Conservation (phyloP, 2,888 invertebrate species). For the Nudaria mundana region DNA sequence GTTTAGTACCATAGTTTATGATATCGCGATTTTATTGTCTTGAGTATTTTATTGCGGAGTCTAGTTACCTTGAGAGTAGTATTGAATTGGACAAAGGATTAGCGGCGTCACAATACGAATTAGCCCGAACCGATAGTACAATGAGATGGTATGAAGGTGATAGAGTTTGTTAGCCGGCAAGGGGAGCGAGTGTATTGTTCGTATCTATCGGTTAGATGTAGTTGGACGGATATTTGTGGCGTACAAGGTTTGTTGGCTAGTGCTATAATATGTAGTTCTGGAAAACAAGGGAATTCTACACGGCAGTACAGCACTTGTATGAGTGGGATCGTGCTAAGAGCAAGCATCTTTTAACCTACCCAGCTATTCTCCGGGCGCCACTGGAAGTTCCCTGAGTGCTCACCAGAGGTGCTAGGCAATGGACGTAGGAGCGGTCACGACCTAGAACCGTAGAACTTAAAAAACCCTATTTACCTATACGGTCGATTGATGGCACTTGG, state of each 20-base stretch:
- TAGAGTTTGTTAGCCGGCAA: constrained; percentile 34
- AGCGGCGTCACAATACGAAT: constrained; percentile 40
- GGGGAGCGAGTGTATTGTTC: constrained; percentile 41
- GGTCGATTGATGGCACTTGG: too few relatives aligned
- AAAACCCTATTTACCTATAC: too few relatives aligned
- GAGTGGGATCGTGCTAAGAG: too few relatives aligned
- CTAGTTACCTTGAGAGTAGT: constrained; percentile 40
- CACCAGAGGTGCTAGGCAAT: too few relatives aligned
- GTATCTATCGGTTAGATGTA: constrained; percentile 5
- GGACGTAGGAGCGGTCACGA: too few relatives aligned
- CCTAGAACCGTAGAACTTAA: too few relatives aligned
- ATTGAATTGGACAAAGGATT: constrained; percentile 49
- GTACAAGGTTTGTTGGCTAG: neutral
- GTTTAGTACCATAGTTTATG: constrained; percentile 9
- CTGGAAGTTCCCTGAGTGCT: too few relatives aligned
- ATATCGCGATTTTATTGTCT: constrained; percentile 28
- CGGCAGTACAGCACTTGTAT: too few relatives aligned
- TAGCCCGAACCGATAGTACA: constrained; percentile 41
- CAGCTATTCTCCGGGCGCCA: too few relatives aligned
- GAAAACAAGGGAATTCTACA: too few relatives aligned
- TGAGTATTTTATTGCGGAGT: constrained; percentile 22
- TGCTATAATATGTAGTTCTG: too few relatives aligned
- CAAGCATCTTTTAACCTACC: too few relatives aligned
- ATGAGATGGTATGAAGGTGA: constrained; percentile 46
- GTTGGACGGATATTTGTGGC: neutral